Evolutionary conservation across 2,797 vertebrate genomes (phyloP), one percentile per base, ranked within the genome.

Genomic region (Tokudaia muenninki): DNA sequence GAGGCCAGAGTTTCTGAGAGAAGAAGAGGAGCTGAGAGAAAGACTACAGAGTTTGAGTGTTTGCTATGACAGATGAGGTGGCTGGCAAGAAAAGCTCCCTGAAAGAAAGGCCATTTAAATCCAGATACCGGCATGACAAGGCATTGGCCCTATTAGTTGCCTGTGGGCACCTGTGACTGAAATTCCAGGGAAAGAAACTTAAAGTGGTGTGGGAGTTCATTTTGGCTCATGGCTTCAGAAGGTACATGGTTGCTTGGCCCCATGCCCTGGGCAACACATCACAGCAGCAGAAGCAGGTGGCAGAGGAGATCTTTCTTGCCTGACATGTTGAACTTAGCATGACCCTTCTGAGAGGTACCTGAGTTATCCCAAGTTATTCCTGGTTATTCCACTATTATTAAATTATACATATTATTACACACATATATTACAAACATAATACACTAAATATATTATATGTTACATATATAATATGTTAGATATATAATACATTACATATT

Each of bases 351-450:
- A 93, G 80, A 92, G 72, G 44, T 37, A 52, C 91, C 29, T 65
- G 87, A 61, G 70, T 88, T 77, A n/a, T 83, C 77, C 22, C 26
- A 94, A 78, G 55, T n/a, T 47, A 50, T 67, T 95, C 37, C 50
- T 29, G 88, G 82, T 55, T 77, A 87, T 86, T 80, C 19, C 12
- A 77, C 34, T 84, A 74, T 50, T 83, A 87, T 52, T 75, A 21
- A 52, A 87, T 77, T 95, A 47, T 61, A 26, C 50, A 61, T 83
- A 44, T 84, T 75, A 26, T 44, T 37, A 37, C 17, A 37, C 8
- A 74, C 3, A 67, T 37, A 37, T 29, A 22, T 17, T 17, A 59
- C n/a, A 59, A 9, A 59, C 2, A 29, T 57, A 41, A 24, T 59
- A 37, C 31, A 65, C 13, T 12, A 65, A 11, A 63, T 29, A 63